Evolutionary conservation across 2,888 invertebrate species (phyloP).

Genomic region (Sipha maydis): DNA sequence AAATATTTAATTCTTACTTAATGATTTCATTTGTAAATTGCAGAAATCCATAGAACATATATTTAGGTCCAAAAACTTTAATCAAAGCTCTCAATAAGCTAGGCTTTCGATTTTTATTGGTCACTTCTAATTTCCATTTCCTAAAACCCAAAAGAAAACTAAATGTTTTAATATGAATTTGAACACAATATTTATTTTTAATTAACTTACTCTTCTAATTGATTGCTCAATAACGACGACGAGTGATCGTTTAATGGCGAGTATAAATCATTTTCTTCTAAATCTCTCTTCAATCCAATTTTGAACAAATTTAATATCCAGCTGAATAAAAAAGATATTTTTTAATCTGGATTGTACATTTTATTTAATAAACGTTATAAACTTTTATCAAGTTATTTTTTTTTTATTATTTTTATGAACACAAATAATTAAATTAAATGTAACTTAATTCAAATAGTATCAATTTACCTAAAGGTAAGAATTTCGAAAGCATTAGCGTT

Average conservation of each 20-base stretch:
- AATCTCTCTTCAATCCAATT: conserved; percentile 77
- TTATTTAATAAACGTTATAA: not conserved
- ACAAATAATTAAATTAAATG: too few species aligned
- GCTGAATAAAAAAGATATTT: conserved; percentile 68
- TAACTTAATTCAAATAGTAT: not conserved
- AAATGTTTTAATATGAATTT: too few species aligned
- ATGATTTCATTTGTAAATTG: not conserved
- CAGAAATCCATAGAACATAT: conserved; percentile 72
- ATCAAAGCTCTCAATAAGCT: conserved; percentile 73
- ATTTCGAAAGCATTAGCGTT: not conserved
- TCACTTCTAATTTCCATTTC: conserved; percentile 73
- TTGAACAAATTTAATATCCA: conserved; percentile 83
- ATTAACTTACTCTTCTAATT: conserved; percentile 73
- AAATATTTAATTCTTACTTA: conserved; percentile 69
- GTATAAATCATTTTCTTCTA: conserved; percentile 80
- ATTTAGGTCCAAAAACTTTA: conserved; percentile 73
- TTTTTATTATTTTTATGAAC: too few species aligned
- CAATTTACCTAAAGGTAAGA: not conserved
- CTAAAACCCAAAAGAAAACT: not conserved
- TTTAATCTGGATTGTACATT: not conserved
- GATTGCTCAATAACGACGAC: conserved; percentile 76
- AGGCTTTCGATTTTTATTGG: conserved; percentile 70
- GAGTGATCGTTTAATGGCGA: conserved; percentile 76
- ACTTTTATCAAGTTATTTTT: not conserved
- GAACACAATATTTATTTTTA: not conserved